These are phyloP conservation scores for Megastigmus dorsalis DNA, from an alignment of 2,888 invertebrate genomes.

Conservation along the genomic window DNA sequence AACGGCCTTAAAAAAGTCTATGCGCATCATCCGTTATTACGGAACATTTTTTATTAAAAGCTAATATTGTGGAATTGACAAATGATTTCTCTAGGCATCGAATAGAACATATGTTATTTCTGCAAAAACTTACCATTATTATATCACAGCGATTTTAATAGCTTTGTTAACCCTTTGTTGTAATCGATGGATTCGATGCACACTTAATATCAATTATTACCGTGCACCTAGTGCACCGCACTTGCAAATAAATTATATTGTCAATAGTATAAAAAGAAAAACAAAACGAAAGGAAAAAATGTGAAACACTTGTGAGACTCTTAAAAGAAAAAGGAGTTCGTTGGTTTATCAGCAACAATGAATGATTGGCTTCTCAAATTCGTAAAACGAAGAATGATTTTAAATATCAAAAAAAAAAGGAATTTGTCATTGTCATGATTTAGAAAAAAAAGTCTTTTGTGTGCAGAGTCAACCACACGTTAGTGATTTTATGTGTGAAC, in stretches of 20 bases:
- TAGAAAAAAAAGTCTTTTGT: slow-evolving; percentile 8
- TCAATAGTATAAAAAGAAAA: slow-evolving; percentile 29
- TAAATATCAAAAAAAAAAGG: neutral
- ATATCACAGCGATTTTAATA: slow-evolving; percentile 20
- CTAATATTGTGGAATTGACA: slow-evolving; percentile 40
- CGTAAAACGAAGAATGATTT: slow-evolving; percentile 26
- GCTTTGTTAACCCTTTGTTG: slow-evolving; percentile 27
- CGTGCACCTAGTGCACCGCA: slow-evolving; percentile 34
- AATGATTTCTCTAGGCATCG: slow-evolving; percentile 32
- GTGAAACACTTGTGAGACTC: slow-evolving; percentile 19
- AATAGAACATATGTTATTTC: slow-evolving; percentile 37
- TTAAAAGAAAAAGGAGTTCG: slow-evolving; percentile 9
- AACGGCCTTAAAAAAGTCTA: neutral
- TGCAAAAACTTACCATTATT: slow-evolving; percentile 36
- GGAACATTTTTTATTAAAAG: slow-evolving; percentile 2
- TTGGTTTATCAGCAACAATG: slow-evolving; percentile 20
- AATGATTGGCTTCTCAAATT: slow-evolving; percentile 14
- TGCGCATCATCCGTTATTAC: slow-evolving; percentile 15
- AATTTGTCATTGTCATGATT: slow-evolving; percentile 21
- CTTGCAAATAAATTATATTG: slow-evolving; percentile 42
- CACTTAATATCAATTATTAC: slow-evolving; percentile 47
- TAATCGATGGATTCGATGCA: slow-evolving; percentile 32
- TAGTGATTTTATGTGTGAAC: slow-evolving; percentile 37
- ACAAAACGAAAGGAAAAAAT: slow-evolving; percentile 12
- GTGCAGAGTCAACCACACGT: slow-evolving; percentile 22